A percentile compares a stretch with the other conserved stretches of the same genome.
These are phyloP conservation scores for Hypsopygia costalis DNA, from an alignment of 2,888 invertebrate species.

Conservation along the genomic window DNA sequence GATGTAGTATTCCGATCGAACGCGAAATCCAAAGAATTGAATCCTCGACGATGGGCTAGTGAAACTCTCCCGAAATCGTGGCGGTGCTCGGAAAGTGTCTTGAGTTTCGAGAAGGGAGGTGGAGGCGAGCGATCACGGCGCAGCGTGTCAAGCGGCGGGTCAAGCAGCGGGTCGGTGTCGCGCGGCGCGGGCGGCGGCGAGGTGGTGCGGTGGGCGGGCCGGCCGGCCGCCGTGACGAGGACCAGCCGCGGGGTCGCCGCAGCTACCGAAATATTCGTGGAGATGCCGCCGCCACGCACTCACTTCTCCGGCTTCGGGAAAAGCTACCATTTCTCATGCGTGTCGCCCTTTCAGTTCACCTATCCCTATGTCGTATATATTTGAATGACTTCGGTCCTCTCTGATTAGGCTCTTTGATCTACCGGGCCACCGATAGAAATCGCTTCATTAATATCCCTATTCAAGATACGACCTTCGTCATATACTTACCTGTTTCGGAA, in stretches of 20 bases:
- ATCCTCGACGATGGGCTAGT: constrained; percentile 62
- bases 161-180: constrained; percentile 33
- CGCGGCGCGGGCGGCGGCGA: constrained; percentile 44
- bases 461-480: background rate
- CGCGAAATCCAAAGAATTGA: constrained; percentile 43
- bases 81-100: constrained; percentile 67
- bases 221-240: constrained; percentile 76
- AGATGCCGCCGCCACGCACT: constrained; percentile 70
- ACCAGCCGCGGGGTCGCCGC: constrained; percentile 74
- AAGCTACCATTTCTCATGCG: constrained; percentile 78
- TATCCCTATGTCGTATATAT: constrained; percentile 74
- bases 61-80: constrained; percentile 67
- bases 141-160: constrained; percentile 37
- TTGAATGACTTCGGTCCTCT: constrained; percentile 30
- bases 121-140: constrained; percentile 37
- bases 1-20: constrained; percentile 55
- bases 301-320: constrained; percentile 77
- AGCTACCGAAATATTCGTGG: constrained; percentile 68
- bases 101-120: constrained; percentile 51
- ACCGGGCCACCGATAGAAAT: background rate
- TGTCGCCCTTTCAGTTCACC: constrained; percentile 74
- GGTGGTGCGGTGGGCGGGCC: constrained; percentile 66
- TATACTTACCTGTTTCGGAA: too few relatives aligned
- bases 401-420: background rate
- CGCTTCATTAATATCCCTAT: background rate